phyloP scores from a whole-genome alignment of 53 echinoderm and acorn worm species.

The Holothuria leucospilota region DNA sequence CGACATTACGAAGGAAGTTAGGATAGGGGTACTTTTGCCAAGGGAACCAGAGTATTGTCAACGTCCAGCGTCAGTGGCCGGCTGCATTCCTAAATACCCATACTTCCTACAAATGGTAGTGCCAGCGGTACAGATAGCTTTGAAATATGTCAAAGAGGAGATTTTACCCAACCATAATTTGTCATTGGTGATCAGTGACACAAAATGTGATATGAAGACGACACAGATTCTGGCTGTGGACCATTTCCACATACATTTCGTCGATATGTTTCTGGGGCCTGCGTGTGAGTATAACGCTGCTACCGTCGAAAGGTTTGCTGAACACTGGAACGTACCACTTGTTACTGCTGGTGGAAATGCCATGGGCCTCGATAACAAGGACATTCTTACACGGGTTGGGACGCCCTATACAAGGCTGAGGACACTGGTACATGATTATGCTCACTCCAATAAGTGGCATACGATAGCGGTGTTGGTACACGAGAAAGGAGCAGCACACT shows the following conservation, averaged over 20 bases:
- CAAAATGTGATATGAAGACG: conserved; percentile 44
- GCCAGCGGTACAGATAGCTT: conserved; percentile 75
- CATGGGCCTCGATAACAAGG: conserved; percentile 35
- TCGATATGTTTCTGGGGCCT: conserved; percentile 79
- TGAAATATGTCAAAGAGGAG: conserved; percentile 44
- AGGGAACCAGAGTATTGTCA: background rate
- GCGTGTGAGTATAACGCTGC: conserved; percentile 72
- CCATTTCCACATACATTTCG: conserved; percentile 24
- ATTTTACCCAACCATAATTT: conserved; percentile 51
- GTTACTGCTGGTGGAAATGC: conserved; percentile 75
- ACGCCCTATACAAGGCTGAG: background rate
- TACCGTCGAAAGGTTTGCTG: conserved; percentile 62
- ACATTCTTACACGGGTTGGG: background rate
- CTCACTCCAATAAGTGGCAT: background rate
- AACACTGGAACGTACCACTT: conserved; percentile 75
- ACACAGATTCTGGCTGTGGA: conserved; percentile 73
- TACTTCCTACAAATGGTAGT: conserved; percentile 74
- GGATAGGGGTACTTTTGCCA: background rate
- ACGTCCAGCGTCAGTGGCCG: background rate
- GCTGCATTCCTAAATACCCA: conserved; percentile 55
- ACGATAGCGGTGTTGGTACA: background rate
- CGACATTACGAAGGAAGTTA: background rate
- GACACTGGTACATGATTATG: background rate
- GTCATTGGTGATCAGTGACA: conserved; percentile 33
- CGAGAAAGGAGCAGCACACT: background rate